Evolutionary conservation across 2,888 invertebrate species (phyloP).

Genomic region (Amblyteles armatorius): DNA sequence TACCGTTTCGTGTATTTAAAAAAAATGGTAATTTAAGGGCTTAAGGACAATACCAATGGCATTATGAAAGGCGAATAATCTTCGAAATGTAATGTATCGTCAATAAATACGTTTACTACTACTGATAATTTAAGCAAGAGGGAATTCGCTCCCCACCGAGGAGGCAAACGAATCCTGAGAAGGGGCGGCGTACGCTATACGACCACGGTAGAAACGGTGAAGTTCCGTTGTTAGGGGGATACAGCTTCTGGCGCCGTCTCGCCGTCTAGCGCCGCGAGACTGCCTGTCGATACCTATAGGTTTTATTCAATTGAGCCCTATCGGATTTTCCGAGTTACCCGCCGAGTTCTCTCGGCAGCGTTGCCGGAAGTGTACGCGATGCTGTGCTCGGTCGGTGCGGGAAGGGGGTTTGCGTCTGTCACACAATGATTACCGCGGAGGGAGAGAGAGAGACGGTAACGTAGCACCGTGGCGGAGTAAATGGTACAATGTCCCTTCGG

Average conservation of each 20-base stretch:
- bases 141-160: too few species aligned
- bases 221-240: constrained; percentile 37
- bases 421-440: constrained; percentile 27
- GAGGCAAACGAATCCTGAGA: too few species aligned
- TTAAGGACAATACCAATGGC: too few species aligned
- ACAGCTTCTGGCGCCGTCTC: constrained; percentile 58
- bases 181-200: not conserved
- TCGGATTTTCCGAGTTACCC: constrained; percentile 61
- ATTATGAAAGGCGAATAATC: too few species aligned
- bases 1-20: too few species aligned
- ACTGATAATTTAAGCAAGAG: too few species aligned
- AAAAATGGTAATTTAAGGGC: too few species aligned
- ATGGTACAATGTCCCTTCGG: constrained; percentile 20
- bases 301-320: constrained; percentile 62
- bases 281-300: constrained; percentile 60
- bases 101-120: too few species aligned
- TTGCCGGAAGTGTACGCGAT: constrained; percentile 44
- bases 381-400: not conserved
- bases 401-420: constrained; percentile 22
- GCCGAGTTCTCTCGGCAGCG: constrained; percentile 19
- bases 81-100: too few species aligned
- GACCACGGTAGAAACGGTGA: not conserved
- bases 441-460: constrained; percentile 9
- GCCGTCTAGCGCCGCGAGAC: constrained; percentile 44
- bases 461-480: not conserved